These are phyloP conservation scores for Hippocampus zosterae DNA, from an alignment of 2,113 vertebrate genomes.

Conservation along the genomic window DNA sequence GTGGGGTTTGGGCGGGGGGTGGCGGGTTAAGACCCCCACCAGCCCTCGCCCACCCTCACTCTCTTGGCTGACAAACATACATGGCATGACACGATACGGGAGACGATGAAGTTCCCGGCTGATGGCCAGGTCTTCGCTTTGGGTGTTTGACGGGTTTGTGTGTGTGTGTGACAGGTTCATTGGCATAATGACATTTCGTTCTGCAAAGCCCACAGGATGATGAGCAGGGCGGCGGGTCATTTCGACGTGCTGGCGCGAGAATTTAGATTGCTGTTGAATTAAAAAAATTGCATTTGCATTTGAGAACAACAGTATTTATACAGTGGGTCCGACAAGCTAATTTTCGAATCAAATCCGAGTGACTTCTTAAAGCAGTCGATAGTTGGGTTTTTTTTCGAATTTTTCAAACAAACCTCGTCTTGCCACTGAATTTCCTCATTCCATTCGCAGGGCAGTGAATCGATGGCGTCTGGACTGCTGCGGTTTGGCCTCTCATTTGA, in stretches of 20 bases:
- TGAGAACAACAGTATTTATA: too few species aligned
- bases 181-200: conserved; percentile 53
- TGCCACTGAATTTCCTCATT: too few species aligned
- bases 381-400: not conserved
- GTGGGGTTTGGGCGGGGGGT: conserved; percentile 21
- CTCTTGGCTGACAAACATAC: conserved; percentile 44
- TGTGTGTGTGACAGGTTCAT: conserved; percentile 34
- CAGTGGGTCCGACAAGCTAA: too few species aligned
- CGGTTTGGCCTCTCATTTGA: too few species aligned
- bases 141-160: not conserved
- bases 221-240: conserved; percentile 36
- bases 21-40: not conserved
- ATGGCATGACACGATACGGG: conserved; percentile 51
- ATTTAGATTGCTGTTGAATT: too few species aligned
- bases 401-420: too few species aligned
- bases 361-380: not conserved
- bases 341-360: not conserved
- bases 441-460: too few species aligned
- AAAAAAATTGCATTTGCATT: too few species aligned
- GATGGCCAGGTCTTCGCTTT: conserved; percentile 45
- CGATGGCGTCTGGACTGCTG: too few species aligned
- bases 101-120: conserved; percentile 63
- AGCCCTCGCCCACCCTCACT: not conserved
- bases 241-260: not conserved
- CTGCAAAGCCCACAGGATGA: conserved; percentile 44